Conservation (phyloP, 2,888 invertebrate genomes). For the Asteroscopus sphinx region DNA sequence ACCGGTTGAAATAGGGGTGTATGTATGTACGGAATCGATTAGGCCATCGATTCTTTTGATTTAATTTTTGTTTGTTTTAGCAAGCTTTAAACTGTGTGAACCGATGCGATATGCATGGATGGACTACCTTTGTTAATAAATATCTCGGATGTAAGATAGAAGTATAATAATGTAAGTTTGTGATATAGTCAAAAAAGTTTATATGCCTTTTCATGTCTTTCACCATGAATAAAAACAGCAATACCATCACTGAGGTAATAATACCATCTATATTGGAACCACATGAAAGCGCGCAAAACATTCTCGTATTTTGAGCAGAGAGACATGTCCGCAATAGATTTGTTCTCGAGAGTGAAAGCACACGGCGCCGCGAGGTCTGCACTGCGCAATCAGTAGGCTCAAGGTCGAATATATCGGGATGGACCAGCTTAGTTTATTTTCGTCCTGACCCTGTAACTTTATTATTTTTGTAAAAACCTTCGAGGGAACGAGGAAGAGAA, state of each 20-base stretch:
- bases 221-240: too few species aligned
- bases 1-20: too few species aligned
- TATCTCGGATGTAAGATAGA: too few species aligned
- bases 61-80: too few species aligned
- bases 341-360: slow-evolving; percentile 41
- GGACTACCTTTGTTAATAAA: too few species aligned
- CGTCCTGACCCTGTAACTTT: slow-evolving; percentile 2
- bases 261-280: not conserved
- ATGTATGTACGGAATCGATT: too few species aligned
- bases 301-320: slow-evolving; percentile 3
- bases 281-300: slow-evolving; percentile 7
- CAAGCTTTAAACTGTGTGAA: too few species aligned
- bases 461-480: slow-evolving; percentile 12
- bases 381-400: slow-evolving; percentile 49
- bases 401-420: slow-evolving; percentile 45
- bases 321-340: slow-evolving; percentile 6
- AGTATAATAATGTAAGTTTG: too few species aligned
- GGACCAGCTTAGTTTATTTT: slow-evolving; percentile 29
- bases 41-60: too few species aligned
- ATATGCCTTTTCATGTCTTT: too few species aligned
- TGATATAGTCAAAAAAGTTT: too few species aligned
- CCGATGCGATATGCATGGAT: too few species aligned
- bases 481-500: not conserved
- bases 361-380: slow-evolving; percentile 46
- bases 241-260: not conserved